Evolutionary conservation across 2,888 invertebrate genomes (phyloP).

Genomic region (Dorcus hopei): DNA sequence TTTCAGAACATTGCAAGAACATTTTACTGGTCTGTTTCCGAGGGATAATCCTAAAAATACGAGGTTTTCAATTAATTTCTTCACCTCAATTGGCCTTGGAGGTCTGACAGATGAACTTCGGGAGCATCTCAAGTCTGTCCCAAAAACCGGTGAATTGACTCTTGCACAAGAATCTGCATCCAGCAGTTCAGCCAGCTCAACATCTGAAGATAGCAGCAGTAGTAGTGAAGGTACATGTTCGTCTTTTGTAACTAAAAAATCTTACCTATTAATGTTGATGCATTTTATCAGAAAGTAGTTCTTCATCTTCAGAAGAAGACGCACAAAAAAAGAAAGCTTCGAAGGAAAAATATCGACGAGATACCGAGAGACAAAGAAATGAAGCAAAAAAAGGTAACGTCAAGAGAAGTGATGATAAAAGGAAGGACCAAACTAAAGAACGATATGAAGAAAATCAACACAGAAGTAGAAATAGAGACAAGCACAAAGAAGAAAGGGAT

Average conservation of each 20-base stretch:
- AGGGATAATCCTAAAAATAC: constrained; percentile 95
- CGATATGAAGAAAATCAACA: constrained; percentile 14
- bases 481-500: not conserved
- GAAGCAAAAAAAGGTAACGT: constrained; percentile 9
- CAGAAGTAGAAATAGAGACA: constrained; percentile 2
- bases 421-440: constrained; percentile 17
- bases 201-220: constrained; percentile 10
- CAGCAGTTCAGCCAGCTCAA: constrained; percentile 27
- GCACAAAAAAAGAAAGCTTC: not conserved
- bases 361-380: not conserved
- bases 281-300: constrained; percentile 13
- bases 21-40: constrained; percentile 91
- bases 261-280: not conserved
- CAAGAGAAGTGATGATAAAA: constrained; percentile 12
- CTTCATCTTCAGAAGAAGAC: constrained; percentile 31
- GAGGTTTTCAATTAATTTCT: constrained; percentile 96
- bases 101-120: constrained; percentile 91
- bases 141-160: constrained; percentile 53
- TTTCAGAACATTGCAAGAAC: constrained; percentile 76
- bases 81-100: constrained; percentile 94
- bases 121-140: constrained; percentile 80
- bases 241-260: not conserved
- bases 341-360: not conserved
- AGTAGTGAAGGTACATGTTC: constrained; percentile 8
- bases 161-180: constrained; percentile 27